Evolutionary conservation across 2,797 vertebrate genomes (phyloP).

Genomic region (Yasuhikotakia modesta): DNA sequence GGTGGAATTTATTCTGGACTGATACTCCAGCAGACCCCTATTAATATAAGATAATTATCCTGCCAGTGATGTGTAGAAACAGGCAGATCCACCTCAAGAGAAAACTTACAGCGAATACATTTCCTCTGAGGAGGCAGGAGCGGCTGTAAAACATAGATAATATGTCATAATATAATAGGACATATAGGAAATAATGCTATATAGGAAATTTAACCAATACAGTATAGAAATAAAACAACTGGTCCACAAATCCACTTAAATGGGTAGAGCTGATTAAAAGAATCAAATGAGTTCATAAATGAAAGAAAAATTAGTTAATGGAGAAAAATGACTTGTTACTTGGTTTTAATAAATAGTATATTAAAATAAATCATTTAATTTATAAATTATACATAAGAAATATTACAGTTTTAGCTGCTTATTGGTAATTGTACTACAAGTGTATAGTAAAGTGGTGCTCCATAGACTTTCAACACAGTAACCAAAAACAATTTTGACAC

Average conservation of each 20-base stretch:
- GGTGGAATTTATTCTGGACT: constrained; percentile 24
- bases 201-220: too few species aligned
- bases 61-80: constrained; percentile 28
- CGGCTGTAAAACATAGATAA: too few species aligned
- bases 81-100: constrained; percentile 20
- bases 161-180: too few species aligned
- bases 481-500: not conserved
- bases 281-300: too few species aligned
- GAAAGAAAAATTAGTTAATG: too few species aligned
- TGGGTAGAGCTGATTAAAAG: too few species aligned
- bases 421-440: not conserved
- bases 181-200: too few species aligned
- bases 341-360: not conserved
- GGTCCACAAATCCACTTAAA: too few species aligned
- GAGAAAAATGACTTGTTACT: too few species aligned
- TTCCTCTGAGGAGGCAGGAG: too few species aligned
- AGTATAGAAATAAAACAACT: too few species aligned
- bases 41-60: constrained; percentile 17
- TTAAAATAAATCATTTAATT: not conserved
- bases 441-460: not conserved
- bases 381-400: too few species aligned
- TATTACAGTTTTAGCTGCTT: not conserved
- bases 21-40: constrained; percentile 5
- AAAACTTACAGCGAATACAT: constrained; percentile 16
- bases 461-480: not conserved